Evolutionary conservation across 2,113 vertebrate species (phyloP), one percentile per base, ranked within the genome.

Genomic region (Pogonocichla stellata): DNA sequence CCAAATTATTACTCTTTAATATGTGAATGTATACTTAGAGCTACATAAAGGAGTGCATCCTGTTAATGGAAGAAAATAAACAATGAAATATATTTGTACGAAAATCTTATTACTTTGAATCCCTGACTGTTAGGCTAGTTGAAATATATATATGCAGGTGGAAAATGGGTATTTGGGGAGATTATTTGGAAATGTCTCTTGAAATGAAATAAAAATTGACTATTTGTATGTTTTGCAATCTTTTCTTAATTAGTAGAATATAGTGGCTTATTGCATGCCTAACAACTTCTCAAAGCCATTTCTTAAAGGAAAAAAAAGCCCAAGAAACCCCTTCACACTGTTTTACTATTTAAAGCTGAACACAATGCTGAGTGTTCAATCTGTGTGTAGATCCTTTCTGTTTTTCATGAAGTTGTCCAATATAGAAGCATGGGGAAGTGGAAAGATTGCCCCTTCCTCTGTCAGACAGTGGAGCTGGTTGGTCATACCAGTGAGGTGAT

Each of bases 1-100:
- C 88, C 95, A 86, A 96, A 97, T 96, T 90, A 92, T 96, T 97
- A 95, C 95, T 97, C 97, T 92, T 97, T 83, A 82, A 87, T 96
- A 96, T 51, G 62, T 93, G 96, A 97, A 96, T 93, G 91, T 94
- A 95, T 95, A 85, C 96, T 95, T 98, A 98, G 97, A 95, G 93
- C 48, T 95, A 88, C 86, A 31, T 96, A 96, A 96, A 95, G 83
- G 60, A 95, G 64, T 14, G 42, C 34, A 75, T 95, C 86, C 84
- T 94, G 43, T 95, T 96, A 96, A 96, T 43, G 73, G 89, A 73
- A 92, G 81, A 92, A 96, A 94, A 83, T 88, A 89, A 48, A n/a
- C 89, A 62, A 28, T 73, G 84, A 94, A 78, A 69, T 89, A 82
- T 90, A 96, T 96, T 96, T 94, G 91, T 95, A 96, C 42, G 73